Conservation (phyloP, 2,888 invertebrate species). For the Gryllus longicercus region DNA sequence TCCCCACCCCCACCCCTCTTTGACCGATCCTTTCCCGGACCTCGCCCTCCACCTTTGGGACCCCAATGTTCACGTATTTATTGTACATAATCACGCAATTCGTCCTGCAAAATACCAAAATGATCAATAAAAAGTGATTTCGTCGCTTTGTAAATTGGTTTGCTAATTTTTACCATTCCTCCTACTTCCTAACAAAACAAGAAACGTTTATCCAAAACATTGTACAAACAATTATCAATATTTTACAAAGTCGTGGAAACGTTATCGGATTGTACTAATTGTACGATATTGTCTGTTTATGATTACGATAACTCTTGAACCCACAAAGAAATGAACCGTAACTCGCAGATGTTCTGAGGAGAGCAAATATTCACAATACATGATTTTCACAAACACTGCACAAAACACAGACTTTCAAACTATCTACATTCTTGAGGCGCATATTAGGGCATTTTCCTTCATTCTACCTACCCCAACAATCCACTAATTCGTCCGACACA, state of each 20-base stretch:
- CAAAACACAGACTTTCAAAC: not conserved
- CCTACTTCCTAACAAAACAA: not conserved
- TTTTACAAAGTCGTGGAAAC: not conserved
- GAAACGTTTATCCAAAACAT: not conserved
- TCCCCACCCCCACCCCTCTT: too few species aligned
- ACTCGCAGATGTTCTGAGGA: not conserved
- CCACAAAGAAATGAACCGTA: not conserved
- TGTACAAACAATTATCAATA: not conserved
- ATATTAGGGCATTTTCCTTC: too few species aligned
- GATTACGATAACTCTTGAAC: not conserved
- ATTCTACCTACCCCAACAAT: too few species aligned
- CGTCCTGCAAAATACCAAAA: not conserved
- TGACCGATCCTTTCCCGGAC: too few species aligned
- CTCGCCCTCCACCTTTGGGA: constrained; percentile 22
- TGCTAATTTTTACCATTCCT: not conserved
- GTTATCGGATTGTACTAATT: too few species aligned
- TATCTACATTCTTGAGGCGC: too few species aligned
- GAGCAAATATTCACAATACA: not conserved
- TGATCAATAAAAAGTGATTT: not conserved
- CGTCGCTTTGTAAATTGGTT: not conserved
- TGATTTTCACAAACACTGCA: not conserved
- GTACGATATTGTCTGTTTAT: not conserved
- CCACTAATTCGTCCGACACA: too few species aligned
- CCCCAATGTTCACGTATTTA: constrained; percentile 18
- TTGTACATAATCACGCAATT: not conserved